Evolutionary conservation across 2,888 invertebrate genomes (phyloP).

Genomic region (Chaetogeoica ovagalla): DNA sequence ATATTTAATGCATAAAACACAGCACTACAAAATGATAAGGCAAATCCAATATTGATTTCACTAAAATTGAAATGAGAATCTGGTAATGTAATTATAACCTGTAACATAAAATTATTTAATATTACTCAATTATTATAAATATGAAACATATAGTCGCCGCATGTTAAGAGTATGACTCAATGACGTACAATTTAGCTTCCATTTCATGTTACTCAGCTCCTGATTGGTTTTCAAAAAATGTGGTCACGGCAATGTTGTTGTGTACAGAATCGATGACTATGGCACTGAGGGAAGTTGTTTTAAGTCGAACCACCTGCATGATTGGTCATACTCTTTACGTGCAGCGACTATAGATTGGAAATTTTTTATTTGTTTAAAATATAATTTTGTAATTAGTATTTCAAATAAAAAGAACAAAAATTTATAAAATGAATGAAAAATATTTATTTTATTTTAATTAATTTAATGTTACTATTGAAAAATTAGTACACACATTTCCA

Average conservation of each 20-base stretch:
- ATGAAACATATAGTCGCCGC: no score
- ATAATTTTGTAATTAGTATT: not conserved
- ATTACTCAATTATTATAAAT: no score
- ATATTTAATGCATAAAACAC: constrained; percentile 89
- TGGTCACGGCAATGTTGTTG: no score
- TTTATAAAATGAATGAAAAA: not conserved
- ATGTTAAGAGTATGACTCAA: no score
- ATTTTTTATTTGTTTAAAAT: constrained; percentile 20
- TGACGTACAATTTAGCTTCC: no score
- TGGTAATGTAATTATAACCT: constrained; percentile 43
- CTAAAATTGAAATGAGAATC: constrained; percentile 39
- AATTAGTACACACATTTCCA: constrained; percentile 50
- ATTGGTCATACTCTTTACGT: no score
- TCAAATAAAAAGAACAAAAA: not conserved
- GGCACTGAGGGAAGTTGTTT: no score
- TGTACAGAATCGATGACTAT: no score
- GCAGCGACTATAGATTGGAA: no score
- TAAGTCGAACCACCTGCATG: no score
- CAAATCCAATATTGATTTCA: constrained; percentile 59
- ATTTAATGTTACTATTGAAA: constrained; percentile 9
- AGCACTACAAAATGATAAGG: constrained; percentile 67
- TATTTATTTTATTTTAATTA: constrained; percentile 25
- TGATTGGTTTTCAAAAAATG: no score
- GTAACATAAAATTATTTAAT: constrained; percentile 2
- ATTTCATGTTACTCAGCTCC: no score